Percentiles rank a stretch among this genome's conserved stretches.
These are phyloP conservation scores for Tineola bisselliella DNA, from an alignment of 2,888 invertebrate genomes.

Conservation along the genomic window DNA sequence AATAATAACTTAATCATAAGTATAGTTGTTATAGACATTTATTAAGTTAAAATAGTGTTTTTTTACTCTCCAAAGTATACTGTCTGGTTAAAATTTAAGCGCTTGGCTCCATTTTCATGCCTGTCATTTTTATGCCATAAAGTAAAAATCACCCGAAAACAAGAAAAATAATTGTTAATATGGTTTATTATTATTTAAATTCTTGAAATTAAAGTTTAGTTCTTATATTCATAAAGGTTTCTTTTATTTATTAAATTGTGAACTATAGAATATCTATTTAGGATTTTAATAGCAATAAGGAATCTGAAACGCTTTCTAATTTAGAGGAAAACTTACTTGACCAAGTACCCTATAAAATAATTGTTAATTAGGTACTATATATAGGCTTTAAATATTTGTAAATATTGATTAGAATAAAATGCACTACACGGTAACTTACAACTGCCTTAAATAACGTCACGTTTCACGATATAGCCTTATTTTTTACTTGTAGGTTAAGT, in stretches of 20 bases:
- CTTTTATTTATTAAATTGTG: too few species aligned
- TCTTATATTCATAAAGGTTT: too few species aligned
- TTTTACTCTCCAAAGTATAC: not conserved
- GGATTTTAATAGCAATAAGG: not conserved
- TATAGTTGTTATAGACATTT: too few species aligned
- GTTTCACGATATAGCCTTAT: conserved; percentile 63
- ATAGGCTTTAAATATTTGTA: conserved; percentile 25
- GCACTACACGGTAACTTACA: conserved; percentile 47
- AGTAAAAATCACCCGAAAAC: not conserved
- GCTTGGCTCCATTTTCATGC: not conserved
- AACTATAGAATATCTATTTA: not conserved
- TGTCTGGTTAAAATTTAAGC: not conserved
- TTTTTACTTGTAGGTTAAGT: conserved; percentile 38
- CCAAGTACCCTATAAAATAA: not conserved
- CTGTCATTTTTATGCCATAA: not conserved
- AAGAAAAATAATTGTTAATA: too few species aligned
- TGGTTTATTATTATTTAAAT: not conserved
- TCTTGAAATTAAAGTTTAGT: too few species aligned
- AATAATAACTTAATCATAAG: too few species aligned
- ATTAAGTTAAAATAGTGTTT: not conserved
- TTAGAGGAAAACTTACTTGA: not conserved
- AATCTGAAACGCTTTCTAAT: not conserved
- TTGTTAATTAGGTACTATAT: not conserved
- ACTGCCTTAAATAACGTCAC: conserved; percentile 62
- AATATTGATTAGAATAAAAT: conserved; percentile 32